Conservation (phyloP, 2,888 invertebrate species). For the Eledona agricola region DNA sequence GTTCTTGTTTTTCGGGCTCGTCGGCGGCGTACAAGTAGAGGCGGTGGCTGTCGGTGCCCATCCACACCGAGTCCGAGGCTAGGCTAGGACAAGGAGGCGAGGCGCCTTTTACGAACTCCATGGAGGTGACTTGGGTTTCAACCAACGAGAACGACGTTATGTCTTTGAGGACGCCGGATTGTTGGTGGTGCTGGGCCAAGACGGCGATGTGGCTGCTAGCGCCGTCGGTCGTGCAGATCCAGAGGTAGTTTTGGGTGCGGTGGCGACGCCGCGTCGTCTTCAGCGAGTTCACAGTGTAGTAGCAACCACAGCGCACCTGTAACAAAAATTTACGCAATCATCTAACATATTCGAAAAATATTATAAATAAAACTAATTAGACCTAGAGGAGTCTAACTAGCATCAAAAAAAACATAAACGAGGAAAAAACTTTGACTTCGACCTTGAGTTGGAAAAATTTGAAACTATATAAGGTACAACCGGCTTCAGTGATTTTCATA, state of each 20-base stretch:
- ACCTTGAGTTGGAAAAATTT: too few relatives aligned
- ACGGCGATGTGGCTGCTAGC: conserved; percentile 81
- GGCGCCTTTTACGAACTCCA: conserved; percentile 83
- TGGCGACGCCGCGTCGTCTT: conserved; percentile 69
- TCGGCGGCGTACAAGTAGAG: conserved; percentile 83
- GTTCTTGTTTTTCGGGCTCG: conserved; percentile 87
- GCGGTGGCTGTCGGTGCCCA: conserved; percentile 87
- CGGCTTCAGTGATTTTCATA: too few relatives aligned
- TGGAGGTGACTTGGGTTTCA: conserved; percentile 80
- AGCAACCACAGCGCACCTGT: conserved; percentile 90
- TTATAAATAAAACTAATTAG: too few relatives aligned
- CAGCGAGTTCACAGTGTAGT: conserved; percentile 76
- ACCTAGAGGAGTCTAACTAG: too few relatives aligned
- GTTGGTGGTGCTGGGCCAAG: conserved; percentile 76
- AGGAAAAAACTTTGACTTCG: too few relatives aligned
- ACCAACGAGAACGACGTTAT: conserved; percentile 80
- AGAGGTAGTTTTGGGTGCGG: conserved; percentile 82
- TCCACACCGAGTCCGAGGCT: conserved; percentile 83
- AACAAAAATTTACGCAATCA: conserved; percentile 35
- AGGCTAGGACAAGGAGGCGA: conserved; percentile 58
- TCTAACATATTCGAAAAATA: too few relatives aligned
- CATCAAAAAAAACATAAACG: too few relatives aligned
- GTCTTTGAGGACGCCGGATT: conserved; percentile 77
- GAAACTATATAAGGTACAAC: too few relatives aligned
- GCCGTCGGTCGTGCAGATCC: conserved; percentile 88